These are phyloP conservation scores for Micrasema longulum DNA, from an alignment of 1,140 invertebrate species.

Conservation along the genomic window DNA sequence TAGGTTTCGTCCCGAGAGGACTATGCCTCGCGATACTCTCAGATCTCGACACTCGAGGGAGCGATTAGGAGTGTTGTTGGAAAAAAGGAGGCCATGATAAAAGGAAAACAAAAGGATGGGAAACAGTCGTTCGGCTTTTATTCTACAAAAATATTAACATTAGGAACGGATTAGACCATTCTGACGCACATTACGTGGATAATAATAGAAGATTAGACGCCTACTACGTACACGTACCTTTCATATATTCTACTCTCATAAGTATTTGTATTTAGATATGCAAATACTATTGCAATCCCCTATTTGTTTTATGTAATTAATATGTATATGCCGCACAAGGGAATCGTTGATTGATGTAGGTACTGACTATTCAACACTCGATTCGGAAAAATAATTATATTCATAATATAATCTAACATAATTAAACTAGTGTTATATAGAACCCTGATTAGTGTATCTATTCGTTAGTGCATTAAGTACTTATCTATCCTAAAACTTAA, in stretches of 20 bases:
- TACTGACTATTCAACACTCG: too few species aligned
- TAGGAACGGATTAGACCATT: constrained; percentile 6
- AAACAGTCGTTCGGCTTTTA: constrained; percentile 29
- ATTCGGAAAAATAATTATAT: too few species aligned
- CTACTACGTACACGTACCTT: too few species aligned
- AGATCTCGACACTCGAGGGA: constrained; percentile 22
- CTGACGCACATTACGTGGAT: neutral
- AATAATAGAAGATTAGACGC: too few species aligned
- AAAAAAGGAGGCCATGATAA: constrained; percentile 22
- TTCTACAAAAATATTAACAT: constrained; percentile 28
- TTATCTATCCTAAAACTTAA: constrained; percentile 7
- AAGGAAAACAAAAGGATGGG: constrained; percentile 33
- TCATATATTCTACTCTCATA: too few species aligned
- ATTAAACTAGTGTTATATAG: too few species aligned
- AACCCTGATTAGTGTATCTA: neutral
- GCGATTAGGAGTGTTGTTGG: constrained; percentile 34
- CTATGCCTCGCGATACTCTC: constrained; percentile 1
- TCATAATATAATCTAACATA: too few species aligned
- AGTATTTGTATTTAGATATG: too few species aligned
- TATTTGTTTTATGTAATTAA: too few species aligned
- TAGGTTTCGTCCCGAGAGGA: constrained; percentile 33
- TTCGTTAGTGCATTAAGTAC: constrained; percentile 25
- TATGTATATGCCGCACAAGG: too few species aligned
- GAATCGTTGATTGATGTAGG: too few species aligned
- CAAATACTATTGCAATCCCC: too few species aligned